Conservation (phyloP, 2,888 invertebrate species). For the Thecocarcelia acutangulata region DNA sequence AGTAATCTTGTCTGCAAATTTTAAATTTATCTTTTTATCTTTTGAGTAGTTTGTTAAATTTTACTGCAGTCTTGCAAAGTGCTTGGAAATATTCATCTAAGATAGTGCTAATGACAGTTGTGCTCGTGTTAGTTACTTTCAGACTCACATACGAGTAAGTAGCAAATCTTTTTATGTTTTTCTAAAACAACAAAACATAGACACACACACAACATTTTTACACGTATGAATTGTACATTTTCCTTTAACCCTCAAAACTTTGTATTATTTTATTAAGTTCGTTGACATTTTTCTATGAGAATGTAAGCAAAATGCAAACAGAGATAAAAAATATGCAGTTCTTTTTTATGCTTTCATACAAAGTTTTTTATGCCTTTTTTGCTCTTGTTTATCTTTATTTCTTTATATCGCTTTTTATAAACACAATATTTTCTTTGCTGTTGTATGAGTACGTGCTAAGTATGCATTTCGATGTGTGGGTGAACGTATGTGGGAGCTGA, state of each 20-base stretch:
- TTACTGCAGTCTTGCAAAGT: not conserved
- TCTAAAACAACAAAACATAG: too few species aligned
- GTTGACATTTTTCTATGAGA: constrained; percentile 41
- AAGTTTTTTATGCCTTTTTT: not conserved
- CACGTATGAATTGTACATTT: not conserved
- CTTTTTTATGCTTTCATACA: constrained; percentile 15
- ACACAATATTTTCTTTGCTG: not conserved
- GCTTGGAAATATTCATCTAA: too few species aligned
- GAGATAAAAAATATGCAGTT: not conserved
- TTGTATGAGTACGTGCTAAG: not conserved
- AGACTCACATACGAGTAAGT: not conserved
- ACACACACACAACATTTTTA: too few species aligned
- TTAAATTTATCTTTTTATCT: too few species aligned
- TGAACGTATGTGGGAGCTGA: not conserved
- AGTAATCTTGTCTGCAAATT: too few species aligned
- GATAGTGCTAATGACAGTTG: not conserved
- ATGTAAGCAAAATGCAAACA: not conserved
- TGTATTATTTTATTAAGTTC: constrained; percentile 31
- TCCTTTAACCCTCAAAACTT: constrained; percentile 12
- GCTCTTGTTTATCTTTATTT: too few species aligned
- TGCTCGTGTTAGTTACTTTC: constrained; percentile 12
- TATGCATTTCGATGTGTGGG: too few species aligned
- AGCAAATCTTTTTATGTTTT: not conserved
- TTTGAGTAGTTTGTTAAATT: too few species aligned
- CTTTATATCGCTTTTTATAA: too few species aligned